Conservation (phyloP, 1,140 invertebrate genomes). For the Sycobia sp. region DNA sequence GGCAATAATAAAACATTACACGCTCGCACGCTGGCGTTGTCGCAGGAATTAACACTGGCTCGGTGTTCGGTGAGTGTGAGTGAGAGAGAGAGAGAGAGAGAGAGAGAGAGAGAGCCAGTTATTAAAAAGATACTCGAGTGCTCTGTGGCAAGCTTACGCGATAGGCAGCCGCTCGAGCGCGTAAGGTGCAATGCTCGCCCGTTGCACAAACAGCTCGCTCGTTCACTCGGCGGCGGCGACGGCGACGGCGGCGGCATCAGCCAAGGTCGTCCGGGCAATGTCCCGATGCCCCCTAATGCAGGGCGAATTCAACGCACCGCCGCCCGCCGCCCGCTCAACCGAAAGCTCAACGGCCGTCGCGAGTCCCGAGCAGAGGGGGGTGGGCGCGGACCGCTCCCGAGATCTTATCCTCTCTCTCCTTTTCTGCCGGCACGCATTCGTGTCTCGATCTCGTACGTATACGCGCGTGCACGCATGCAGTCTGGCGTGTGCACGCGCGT, state of each 20-base stretch:
- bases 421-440: neutral
- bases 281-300: constrained; percentile 63
- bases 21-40: too few relatives aligned
- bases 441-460: too few relatives aligned
- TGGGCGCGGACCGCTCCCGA: neutral
- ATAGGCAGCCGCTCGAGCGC: constrained; percentile 43
- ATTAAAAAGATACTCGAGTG: too few relatives aligned
- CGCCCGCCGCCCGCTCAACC: constrained; percentile 17
- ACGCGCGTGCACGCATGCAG: neutral
- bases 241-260: constrained; percentile 47
- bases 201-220: constrained; percentile 55
- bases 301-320: constrained; percentile 59
- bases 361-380: neutral
- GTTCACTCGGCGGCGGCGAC: constrained; percentile 39
- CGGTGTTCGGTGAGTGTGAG: too few relatives aligned
- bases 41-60: too few relatives aligned
- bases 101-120: neutral
- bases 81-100: neutral
- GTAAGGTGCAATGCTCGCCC: constrained; percentile 60
- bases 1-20: neutral
- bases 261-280: constrained; percentile 63
- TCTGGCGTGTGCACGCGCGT: too few relatives aligned
- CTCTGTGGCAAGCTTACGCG: constrained; percentile 41
- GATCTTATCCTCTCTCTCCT: neutral
- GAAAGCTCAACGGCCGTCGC: constrained; percentile 30